A percentile compares a stretch with the other conserved stretches of the same genome.
These are phyloP conservation scores for Agapornis roseicollis DNA, from an alignment of 2,113 vertebrate species.

Conservation along the genomic window DNA sequence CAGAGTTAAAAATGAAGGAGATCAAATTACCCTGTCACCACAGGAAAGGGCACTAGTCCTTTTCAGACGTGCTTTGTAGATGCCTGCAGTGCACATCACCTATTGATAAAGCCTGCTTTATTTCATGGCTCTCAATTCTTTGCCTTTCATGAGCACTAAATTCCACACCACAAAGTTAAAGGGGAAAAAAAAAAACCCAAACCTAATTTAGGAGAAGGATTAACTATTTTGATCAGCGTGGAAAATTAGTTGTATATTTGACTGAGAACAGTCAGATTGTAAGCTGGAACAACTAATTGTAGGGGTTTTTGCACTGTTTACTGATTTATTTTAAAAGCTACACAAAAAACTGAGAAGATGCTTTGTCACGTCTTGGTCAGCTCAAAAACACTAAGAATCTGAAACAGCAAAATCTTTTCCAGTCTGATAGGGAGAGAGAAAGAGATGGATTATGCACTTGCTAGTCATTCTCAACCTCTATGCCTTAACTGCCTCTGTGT, in stretches of 20 bases:
- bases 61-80: slow-evolving; percentile 73
- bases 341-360: neutral
- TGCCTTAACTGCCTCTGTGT: neutral
- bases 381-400: neutral
- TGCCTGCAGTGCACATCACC: slow-evolving; percentile 76
- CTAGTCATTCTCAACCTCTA: neutral
- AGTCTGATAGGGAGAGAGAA: neutral
- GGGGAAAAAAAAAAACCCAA: neutral
- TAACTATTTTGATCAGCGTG: slow-evolving; percentile 76
- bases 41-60: slow-evolving; percentile 70
- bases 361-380: neutral
- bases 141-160: slow-evolving; percentile 78
- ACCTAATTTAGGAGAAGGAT: slow-evolving; percentile 81
- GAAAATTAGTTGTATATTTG: slow-evolving; percentile 74
- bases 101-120: slow-evolving; percentile 82
- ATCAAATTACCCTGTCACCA: slow-evolving; percentile 79
- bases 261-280: slow-evolving; percentile 9
- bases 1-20: slow-evolving; percentile 69
- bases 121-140: slow-evolving; percentile 77
- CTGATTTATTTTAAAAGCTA: slow-evolving; percentile 55
- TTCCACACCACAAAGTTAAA: slow-evolving; percentile 82
- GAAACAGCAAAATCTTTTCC: neutral
- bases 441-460: neutral
- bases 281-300: slow-evolving; percentile 54
- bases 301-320: slow-evolving; percentile 22